phyloP scores from a whole-genome alignment of 23 tunicate species.

The Ascidia mentula region DNA sequence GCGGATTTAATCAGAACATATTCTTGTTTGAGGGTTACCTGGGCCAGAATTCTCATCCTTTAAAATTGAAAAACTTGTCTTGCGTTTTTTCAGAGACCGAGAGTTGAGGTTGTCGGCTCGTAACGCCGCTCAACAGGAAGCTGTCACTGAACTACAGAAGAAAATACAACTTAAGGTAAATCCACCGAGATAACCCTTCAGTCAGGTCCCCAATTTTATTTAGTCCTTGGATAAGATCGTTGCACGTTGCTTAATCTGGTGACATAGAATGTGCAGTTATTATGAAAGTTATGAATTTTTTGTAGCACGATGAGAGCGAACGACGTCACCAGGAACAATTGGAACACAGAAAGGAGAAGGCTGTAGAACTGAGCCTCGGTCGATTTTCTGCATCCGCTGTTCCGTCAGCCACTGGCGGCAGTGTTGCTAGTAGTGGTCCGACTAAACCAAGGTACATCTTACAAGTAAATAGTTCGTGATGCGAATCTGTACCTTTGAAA shows the following conservation, averaged over 20 bases:
- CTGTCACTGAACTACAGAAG: conserved; percentile 89
- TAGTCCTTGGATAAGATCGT: too few relatives aligned
- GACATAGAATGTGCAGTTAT: too few relatives aligned
- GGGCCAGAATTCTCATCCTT: not conserved
- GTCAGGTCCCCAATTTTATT: too few relatives aligned
- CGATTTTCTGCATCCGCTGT: conserved; percentile 43
- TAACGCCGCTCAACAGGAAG: conserved; percentile 96
- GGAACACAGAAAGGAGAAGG: conserved; percentile 91
- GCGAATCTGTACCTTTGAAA: too few relatives aligned
- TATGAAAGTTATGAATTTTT: not conserved
- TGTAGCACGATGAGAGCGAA: conserved; percentile 93
- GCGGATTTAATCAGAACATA: too few relatives aligned
- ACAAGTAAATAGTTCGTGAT: too few relatives aligned
- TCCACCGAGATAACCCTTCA: too few relatives aligned
- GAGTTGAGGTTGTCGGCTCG: conserved; percentile 70
- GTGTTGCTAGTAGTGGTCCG: not conserved
- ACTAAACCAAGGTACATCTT: too few relatives aligned
- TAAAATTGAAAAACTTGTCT: not conserved
- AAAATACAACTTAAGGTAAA: conserved; percentile 95
- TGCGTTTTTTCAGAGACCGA: conserved; percentile 58
- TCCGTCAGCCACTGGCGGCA: not conserved
- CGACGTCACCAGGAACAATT: conserved; percentile 93
- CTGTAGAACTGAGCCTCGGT: conserved; percentile 78
- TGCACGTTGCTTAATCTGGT: too few relatives aligned
- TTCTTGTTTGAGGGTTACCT: too few relatives aligned